Conservation (phyloP, 2,797 vertebrate genomes). For the Enteromius afrohamiltoni region DNA sequence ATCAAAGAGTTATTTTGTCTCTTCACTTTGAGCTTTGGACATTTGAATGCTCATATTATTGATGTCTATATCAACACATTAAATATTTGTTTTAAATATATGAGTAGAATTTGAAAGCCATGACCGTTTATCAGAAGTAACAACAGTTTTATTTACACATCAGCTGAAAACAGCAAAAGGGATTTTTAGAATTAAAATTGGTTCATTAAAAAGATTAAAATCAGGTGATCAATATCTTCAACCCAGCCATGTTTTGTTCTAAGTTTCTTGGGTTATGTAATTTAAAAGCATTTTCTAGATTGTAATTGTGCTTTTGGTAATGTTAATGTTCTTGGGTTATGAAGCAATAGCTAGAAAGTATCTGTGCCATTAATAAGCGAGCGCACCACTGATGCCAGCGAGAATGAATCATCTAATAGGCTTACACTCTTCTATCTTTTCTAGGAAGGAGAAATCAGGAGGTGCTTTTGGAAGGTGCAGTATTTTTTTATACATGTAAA, state of each 20-base stretch:
- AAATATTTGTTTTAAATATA: too few relatives aligned
- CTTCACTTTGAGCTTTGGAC: not conserved
- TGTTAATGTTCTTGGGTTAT: not conserved
- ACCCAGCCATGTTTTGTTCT: not conserved
- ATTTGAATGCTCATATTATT: not conserved
- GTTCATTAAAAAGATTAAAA: not conserved
- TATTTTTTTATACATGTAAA: not conserved
- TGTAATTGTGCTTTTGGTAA: too few relatives aligned
- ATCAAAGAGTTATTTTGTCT: not conserved
- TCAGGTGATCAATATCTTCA: not conserved
- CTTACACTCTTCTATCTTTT: slow-evolving; percentile 35
- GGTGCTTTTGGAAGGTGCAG: slow-evolving; percentile 63
- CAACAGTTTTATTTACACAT: not conserved
- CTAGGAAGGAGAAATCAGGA: slow-evolving; percentile 75
- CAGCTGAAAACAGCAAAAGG: not conserved
- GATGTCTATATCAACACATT: not conserved
- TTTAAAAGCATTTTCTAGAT: too few relatives aligned
- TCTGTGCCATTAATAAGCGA: too few relatives aligned
- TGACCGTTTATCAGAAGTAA: too few relatives aligned
- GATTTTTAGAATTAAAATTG: not conserved
- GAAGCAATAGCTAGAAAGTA: too few relatives aligned
- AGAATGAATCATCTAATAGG: not conserved
- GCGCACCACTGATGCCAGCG: too few relatives aligned
- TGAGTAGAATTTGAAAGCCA: not conserved
- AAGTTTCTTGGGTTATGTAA: too few relatives aligned